Percentiles rank a stretch among this genome's conserved stretches.
These are phyloP conservation scores for Murina feae DNA, from an alignment of 2,113 vertebrate genomes.

Conservation along the genomic window DNA sequence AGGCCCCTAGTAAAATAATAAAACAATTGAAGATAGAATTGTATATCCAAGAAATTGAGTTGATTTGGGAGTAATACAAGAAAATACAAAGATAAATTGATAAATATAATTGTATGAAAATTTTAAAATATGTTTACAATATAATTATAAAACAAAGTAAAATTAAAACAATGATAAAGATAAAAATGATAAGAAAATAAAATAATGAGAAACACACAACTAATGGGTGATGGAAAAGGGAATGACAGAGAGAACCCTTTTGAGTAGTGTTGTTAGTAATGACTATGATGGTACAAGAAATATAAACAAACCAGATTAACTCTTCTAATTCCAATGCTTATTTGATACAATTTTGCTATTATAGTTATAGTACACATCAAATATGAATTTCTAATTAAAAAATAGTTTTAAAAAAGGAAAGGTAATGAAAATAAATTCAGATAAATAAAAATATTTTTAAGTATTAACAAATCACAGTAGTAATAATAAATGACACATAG, in stretches of 20 bases:
- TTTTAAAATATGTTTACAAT: background rate
- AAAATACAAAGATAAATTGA: background rate
- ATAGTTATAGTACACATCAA: background rate
- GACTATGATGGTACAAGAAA: too few relatives aligned
- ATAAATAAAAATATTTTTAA: background rate
- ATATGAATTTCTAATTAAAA: background rate
- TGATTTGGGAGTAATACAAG: background rate
- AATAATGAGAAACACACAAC: background rate
- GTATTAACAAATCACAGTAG: background rate
- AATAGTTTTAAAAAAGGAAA: background rate
- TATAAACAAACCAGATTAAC: background rate
- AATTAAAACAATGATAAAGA: background rate
- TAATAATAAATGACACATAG: background rate
- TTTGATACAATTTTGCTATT: background rate
- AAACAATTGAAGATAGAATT: conserved; percentile 20
- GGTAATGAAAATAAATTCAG: background rate
- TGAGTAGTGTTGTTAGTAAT: background rate
- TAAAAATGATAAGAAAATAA: background rate
- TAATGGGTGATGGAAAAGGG: background rate
- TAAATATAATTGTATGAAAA: background rate
- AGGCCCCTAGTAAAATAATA: conserved; percentile 37
- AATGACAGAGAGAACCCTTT: background rate
- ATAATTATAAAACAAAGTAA: background rate
- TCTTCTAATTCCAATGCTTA: background rate
- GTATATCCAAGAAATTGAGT: background rate